These are phyloP conservation scores for Acrossocheilus wenchowensis DNA, from an alignment of 2,797 vertebrate genomes.

Conservation along the genomic window DNA sequence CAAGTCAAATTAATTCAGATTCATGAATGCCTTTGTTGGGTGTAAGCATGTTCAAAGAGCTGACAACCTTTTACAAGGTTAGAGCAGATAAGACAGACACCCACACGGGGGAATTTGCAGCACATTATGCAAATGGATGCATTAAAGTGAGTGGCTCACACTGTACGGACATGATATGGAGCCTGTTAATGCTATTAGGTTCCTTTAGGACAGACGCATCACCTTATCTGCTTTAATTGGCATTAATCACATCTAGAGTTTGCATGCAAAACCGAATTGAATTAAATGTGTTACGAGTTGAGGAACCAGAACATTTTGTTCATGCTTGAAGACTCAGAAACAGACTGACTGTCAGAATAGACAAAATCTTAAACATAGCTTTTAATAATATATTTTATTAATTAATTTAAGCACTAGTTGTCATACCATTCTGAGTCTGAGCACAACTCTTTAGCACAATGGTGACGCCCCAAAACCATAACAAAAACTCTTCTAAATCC, in stretches of 20 bases:
- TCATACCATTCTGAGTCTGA: not conserved
- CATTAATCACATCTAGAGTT: constrained; percentile 15
- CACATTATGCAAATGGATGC: constrained; percentile 46
- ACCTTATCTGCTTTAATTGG: constrained; percentile 43
- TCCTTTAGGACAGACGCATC: constrained; percentile 32
- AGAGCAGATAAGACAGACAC: constrained; percentile 34
- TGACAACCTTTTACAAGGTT: constrained; percentile 46
- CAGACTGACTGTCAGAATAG: not conserved
- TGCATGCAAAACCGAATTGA: not conserved
- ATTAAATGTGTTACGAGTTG: not conserved
- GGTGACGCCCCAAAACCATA: not conserved
- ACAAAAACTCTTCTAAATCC: not conserved
- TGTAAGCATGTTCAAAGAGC: constrained; percentile 28
- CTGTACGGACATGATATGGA: constrained; percentile 27
- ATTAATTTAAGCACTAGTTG: not conserved
- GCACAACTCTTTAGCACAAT: not conserved
- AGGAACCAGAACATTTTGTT: not conserved
- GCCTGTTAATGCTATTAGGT: constrained; percentile 36
- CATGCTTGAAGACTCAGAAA: not conserved
- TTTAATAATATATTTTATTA: not conserved
- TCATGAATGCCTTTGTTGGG: constrained; percentile 30
- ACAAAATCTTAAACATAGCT: not conserved
- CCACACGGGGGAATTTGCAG: constrained; percentile 27
- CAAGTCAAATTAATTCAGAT: constrained; percentile 36
- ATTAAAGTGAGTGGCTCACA: constrained; percentile 26